A percentile compares a stretch with the other conserved stretches of the same genome.
phyloP scores from a whole-genome alignment of 1,140 invertebrate species.

The Papilio glaucus region DNA sequence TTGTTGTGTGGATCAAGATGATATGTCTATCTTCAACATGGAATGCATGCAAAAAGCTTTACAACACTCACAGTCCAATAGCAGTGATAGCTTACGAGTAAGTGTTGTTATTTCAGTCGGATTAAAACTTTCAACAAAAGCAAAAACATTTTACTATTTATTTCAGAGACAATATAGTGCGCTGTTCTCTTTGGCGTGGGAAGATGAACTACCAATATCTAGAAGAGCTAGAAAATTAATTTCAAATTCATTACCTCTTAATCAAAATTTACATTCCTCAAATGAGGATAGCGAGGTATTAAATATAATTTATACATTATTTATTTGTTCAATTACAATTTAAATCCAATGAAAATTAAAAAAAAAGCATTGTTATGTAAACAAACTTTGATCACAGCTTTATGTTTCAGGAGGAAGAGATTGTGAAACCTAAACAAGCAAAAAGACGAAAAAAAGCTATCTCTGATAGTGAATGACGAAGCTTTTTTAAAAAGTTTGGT shows the following conservation, averaged over 20 bases:
- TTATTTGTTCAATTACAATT: too few species aligned
- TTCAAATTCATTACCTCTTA: conserved; percentile 78
- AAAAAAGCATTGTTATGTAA: too few species aligned
- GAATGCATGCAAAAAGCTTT: conserved; percentile 96
- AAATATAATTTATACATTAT: too few species aligned
- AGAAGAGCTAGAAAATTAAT: conserved; percentile 84
- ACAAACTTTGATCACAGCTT: too few species aligned
- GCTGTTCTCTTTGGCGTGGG: conserved; percentile 94
- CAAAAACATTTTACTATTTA: conserved; percentile 23
- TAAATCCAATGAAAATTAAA: too few species aligned
- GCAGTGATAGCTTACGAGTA: conserved; percentile 89
- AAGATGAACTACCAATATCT: conserved; percentile 89
- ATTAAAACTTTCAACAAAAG: neutral
- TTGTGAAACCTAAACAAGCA: conserved; percentile 92
- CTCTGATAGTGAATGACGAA: conserved; percentile 93
- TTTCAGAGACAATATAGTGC: conserved; percentile 95
- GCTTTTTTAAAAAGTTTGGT: conserved; percentile 68
- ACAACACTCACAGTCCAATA: conserved; percentile 90
- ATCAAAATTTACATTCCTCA: conserved; percentile 86
- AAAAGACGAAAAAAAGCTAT: conserved; percentile 95
- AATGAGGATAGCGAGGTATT: conserved; percentile 90
- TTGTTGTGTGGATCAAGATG: conserved; percentile 85
- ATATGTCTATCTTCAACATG: conserved; percentile 88
- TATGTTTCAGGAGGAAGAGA: conserved; percentile 90
- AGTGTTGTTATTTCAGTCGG: conserved; percentile 31